Conservation (phyloP, 2,797 vertebrate species). For the Champsocephalus esox region DNA sequence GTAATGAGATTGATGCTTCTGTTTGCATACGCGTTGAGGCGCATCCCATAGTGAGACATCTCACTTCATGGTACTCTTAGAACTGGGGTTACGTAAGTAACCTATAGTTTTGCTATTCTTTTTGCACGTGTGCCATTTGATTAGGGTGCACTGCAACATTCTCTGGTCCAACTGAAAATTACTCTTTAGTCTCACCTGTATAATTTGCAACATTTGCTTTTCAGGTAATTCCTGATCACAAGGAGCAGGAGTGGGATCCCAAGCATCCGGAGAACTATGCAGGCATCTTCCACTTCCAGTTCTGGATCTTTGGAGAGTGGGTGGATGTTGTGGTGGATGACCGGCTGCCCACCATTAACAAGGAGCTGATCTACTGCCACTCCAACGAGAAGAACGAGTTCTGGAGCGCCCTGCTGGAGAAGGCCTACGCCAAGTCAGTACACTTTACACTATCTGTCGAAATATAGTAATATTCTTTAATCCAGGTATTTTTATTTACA, state of each 20-base stretch:
- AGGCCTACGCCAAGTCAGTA: slow-evolving; percentile 95
- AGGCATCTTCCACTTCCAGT: slow-evolving; percentile 95
- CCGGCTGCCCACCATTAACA: slow-evolving; percentile 89
- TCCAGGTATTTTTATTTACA: background rate
- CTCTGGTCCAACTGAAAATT: background rate
- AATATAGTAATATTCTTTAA: background rate
- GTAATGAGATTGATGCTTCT: no score
- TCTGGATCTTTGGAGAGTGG: slow-evolving; percentile 95
- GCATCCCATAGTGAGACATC: no score
- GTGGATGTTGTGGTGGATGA: slow-evolving; percentile 95
- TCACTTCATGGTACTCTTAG: no score
- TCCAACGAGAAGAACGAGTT: slow-evolving; percentile 92
- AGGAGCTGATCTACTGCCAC: slow-evolving; percentile 92
- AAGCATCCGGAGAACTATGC: slow-evolving; percentile 86
- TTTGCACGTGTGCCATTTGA: no score
- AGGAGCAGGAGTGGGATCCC: slow-evolving; percentile 92
- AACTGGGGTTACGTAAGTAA: no score
- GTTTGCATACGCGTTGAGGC: no score
- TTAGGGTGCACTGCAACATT: background rate
- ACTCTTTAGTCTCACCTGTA: background rate
- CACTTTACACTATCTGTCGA: background rate
- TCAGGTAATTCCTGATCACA: slow-evolving; percentile 91
- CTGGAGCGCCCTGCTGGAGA: slow-evolving; percentile 96
- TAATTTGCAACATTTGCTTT: slow-evolving; percentile 19
- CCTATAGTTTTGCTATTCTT: background rate